phyloP scores from a whole-genome alignment of 2,797 vertebrate species.

The Naso thynnoides region DNA sequence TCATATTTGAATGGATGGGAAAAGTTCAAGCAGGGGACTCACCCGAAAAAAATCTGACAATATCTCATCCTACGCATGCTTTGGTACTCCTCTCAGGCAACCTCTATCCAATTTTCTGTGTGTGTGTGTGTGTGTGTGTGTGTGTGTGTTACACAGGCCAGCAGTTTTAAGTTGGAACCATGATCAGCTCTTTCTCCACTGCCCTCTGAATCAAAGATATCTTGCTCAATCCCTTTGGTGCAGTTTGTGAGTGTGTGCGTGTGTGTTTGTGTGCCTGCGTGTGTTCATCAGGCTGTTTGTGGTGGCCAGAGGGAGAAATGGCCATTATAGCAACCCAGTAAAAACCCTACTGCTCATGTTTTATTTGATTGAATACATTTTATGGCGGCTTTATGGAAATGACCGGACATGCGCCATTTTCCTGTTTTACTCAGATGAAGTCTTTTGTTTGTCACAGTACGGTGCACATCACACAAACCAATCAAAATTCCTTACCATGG shows the following conservation, averaged over 20 bases:
- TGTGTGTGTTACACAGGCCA: background rate
- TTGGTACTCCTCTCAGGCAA: constrained; percentile 15
- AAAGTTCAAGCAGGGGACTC: constrained; percentile 2
- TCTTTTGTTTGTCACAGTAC: constrained; percentile 64
- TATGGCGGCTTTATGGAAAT: constrained; percentile 69
- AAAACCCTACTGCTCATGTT: constrained; percentile 56
- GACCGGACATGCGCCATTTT: constrained; percentile 58
- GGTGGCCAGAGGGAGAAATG: constrained; percentile 41
- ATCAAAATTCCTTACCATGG: constrained; percentile 57
- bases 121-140: constrained; percentile 10
- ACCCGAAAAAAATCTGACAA: constrained; percentile 1
- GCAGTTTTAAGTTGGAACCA: constrained; percentile 45
- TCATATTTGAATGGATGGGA: background rate
- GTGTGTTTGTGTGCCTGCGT: constrained; percentile 29
- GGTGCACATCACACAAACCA: constrained; percentile 49
- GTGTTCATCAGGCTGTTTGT: constrained; percentile 37
- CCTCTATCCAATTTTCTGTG: constrained; percentile 42
- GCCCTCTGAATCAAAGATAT: constrained; percentile 51
- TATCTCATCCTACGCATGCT: background rate
- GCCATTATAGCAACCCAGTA: constrained; percentile 57
- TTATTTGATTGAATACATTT: constrained; percentile 73
- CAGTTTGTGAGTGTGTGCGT: constrained; percentile 22
- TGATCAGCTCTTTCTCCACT: constrained; percentile 51
- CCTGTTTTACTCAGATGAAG: constrained; percentile 55
- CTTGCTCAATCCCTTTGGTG: constrained; percentile 21